Conservation (phyloP, 2,113 vertebrate species). For the Calyptomena viridis region DNA sequence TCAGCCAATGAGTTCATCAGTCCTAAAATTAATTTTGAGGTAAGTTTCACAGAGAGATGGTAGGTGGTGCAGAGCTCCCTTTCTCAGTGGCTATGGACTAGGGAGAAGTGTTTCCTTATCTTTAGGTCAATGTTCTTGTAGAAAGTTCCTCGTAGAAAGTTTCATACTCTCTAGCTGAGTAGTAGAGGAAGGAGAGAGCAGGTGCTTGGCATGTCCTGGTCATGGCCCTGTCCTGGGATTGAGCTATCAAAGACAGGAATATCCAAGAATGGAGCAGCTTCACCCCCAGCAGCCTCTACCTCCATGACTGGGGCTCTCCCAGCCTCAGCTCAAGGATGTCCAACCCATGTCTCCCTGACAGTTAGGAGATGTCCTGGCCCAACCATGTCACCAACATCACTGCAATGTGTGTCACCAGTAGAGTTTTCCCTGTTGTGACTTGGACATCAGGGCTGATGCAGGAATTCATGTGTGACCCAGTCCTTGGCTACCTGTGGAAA, state of each 20-base stretch:
- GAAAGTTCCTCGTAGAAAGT: background rate
- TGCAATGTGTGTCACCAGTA: background rate
- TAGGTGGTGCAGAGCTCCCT: background rate
- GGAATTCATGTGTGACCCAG: background rate
- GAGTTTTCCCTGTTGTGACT: background rate
- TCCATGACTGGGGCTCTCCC: background rate
- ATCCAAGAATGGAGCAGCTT: background rate
- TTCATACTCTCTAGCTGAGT: background rate
- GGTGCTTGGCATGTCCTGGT: accelerated
- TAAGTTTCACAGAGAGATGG: background rate
- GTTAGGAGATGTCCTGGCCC: background rate
- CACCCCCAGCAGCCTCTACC: too few relatives aligned
- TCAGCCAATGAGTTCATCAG: background rate
- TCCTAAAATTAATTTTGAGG: background rate
- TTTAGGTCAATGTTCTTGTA: background rate
- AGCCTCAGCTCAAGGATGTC: background rate
- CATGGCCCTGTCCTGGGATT: background rate
- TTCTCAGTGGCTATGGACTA: background rate
- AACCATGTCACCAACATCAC: background rate
- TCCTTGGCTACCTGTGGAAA: background rate
- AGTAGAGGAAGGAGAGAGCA: background rate
- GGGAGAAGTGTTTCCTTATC: background rate
- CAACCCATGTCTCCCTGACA: background rate
- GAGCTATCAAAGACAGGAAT: background rate
- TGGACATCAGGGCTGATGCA: background rate